Evolutionary conservation across 2,113 vertebrate species (phyloP).

Genomic region (Litocranius walleri): DNA sequence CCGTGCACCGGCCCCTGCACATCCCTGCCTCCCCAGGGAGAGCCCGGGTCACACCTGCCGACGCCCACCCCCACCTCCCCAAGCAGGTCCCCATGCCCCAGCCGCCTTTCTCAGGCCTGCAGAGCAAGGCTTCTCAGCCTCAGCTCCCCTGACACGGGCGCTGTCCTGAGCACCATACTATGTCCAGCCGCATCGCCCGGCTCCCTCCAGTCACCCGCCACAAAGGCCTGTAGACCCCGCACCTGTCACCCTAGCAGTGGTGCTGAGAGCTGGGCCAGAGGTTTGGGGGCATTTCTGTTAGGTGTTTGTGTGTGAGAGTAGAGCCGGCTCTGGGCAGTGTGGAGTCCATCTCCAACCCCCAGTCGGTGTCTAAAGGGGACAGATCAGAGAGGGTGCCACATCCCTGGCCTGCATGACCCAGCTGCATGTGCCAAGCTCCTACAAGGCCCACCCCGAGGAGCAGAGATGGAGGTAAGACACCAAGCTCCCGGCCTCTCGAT

Average conservation of each 20-base stretch:
- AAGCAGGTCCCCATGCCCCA: background rate
- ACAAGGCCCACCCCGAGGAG: background rate
- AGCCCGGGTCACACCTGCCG: too few species aligned
- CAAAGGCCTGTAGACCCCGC: background rate
- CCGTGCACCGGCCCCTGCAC: fast-evolving
- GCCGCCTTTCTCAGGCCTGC: background rate
- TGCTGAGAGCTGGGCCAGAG: too few species aligned
- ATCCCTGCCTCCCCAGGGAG: background rate
- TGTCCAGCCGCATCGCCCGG: background rate
- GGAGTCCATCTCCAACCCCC: background rate
- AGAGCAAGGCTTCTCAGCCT: background rate
- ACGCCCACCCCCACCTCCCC: background rate
- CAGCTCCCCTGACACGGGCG: background rate
- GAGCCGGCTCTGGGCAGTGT: background rate
- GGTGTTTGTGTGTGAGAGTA: background rate
- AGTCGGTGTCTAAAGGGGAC: background rate
- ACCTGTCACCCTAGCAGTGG: background rate
- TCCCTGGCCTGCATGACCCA: background rate
- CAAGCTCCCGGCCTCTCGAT: background rate
- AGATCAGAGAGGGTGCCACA: background rate
- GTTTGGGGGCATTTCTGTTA: background rate
- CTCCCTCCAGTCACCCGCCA: background rate
- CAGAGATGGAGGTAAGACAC: background rate
- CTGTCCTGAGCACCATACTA: background rate
- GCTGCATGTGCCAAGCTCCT: background rate